Evolutionary conservation across 2,113 vertebrate species (phyloP).

Genomic region (Chaenocephalus aceratus): DNA sequence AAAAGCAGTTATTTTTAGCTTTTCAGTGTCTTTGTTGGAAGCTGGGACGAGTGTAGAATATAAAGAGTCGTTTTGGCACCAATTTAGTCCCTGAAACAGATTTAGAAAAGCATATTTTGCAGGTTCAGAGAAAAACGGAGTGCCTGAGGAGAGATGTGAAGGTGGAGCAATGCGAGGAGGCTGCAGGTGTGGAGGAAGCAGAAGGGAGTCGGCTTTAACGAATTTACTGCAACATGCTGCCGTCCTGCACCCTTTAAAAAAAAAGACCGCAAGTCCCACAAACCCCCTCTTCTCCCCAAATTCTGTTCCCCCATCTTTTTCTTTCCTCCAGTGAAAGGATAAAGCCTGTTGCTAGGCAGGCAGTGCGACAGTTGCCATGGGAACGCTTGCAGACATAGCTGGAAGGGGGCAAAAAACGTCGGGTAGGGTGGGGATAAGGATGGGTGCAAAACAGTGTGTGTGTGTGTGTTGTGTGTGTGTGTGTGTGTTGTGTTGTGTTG

Average conservation of each 20-base stretch:
- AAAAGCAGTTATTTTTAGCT: not conserved
- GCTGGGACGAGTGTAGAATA: not conserved
- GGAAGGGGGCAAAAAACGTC: slow-evolving; percentile 52
- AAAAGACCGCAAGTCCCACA: slow-evolving; percentile 14
- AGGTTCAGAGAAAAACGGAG: not conserved
- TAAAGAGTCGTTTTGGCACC: not conserved
- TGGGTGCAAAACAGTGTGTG: slow-evolving; percentile 49
- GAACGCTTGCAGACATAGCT: slow-evolving; percentile 82
- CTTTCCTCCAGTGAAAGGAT: slow-evolving; percentile 71
- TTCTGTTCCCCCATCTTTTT: slow-evolving; percentile 40
- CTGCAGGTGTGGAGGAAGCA: slow-evolving; percentile 38
- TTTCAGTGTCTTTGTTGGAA: not conserved
- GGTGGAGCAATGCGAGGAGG: not conserved
- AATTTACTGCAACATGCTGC: slow-evolving; percentile 53
- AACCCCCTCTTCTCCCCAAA: slow-evolving; percentile 30
- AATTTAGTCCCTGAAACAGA: not conserved
- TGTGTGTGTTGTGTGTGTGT: slow-evolving; percentile 16
- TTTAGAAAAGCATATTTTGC: not conserved
- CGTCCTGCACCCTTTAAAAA: slow-evolving; percentile 28
- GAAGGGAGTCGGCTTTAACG: slow-evolving; percentile 32
- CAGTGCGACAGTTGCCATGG: slow-evolving; percentile 85
- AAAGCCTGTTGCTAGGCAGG: slow-evolving; percentile 86
- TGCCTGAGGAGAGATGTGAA: slow-evolving; percentile 14
- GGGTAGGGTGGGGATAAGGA: slow-evolving; percentile 67
- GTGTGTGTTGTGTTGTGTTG: slow-evolving; percentile 1